phyloP scores from a whole-genome alignment of 2,113 vertebrate genomes.

The Poeciliopsis prolifica region DNA sequence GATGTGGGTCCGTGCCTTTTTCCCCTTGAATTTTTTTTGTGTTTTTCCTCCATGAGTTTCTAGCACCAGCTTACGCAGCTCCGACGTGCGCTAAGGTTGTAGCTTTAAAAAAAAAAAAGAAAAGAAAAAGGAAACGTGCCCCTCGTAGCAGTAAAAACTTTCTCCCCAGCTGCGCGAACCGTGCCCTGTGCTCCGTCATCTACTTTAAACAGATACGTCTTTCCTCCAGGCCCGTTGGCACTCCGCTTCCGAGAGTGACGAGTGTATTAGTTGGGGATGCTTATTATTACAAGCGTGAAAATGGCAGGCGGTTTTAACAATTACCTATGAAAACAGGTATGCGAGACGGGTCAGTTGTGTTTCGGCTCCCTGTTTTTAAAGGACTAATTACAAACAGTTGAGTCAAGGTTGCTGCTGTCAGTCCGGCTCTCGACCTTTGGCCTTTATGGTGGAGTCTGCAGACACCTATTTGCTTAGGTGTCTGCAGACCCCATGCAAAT shows the following conservation, averaged over 20 bases:
- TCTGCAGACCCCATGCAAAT: slow-evolving; percentile 34
- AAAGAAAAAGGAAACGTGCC: not conserved
- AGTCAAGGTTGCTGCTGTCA: slow-evolving; percentile 91
- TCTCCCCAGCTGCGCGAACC: slow-evolving; percentile 47
- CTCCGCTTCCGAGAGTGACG: slow-evolving; percentile 67
- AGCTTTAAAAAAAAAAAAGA: slow-evolving; percentile 10
- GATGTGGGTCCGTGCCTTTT: slow-evolving; percentile 49
- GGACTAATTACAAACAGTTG: slow-evolving; percentile 95
- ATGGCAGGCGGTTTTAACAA: slow-evolving; percentile 77
- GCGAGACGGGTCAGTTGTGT: slow-evolving; percentile 74
- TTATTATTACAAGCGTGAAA: slow-evolving; percentile 78
- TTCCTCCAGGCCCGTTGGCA: slow-evolving; percentile 62
- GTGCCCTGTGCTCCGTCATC: not conserved
- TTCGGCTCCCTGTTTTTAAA: slow-evolving; percentile 79
- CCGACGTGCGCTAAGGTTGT: slow-evolving; percentile 38
- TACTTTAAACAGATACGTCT: slow-evolving; percentile 67
- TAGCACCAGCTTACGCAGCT: slow-evolving; percentile 33
- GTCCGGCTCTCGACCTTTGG: slow-evolving; percentile 81
- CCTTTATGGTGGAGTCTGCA: slow-evolving; percentile 79
- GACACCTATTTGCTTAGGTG: slow-evolving; percentile 78
- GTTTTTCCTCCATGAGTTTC: slow-evolving; percentile 44
- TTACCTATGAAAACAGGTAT: slow-evolving; percentile 79
- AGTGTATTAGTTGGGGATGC: slow-evolving; percentile 74
- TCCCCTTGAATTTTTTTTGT: slow-evolving; percentile 36
- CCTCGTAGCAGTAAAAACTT: slow-evolving; percentile 26